Percentiles rank a stretch among this genome's conserved stretches.
These are phyloP conservation scores for Brachypalpus laphriformis DNA, from an alignment of 2,888 invertebrate species.

Conservation along the genomic window DNA sequence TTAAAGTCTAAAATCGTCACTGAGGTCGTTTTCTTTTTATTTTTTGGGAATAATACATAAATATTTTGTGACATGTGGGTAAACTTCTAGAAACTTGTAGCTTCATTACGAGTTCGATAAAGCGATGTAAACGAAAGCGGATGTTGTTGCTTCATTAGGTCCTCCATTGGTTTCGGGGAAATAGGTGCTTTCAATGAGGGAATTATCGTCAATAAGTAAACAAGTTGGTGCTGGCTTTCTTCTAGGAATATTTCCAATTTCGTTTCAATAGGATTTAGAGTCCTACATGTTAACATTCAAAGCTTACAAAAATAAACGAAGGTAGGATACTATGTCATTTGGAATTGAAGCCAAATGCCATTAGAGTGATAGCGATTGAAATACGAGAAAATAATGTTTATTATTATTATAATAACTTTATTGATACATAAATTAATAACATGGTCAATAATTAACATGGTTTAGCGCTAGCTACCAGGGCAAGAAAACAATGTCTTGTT, in stretches of 20 bases:
- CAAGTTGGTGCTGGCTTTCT: not conserved
- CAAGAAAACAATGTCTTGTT: no score
- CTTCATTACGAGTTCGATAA: not conserved
- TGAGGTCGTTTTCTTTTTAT: slow-evolving; percentile 16
- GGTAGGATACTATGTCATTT: no score
- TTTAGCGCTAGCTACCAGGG: no score
- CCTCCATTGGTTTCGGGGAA: not conserved
- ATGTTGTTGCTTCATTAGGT: not conserved
- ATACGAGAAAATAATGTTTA: no score
- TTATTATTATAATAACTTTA: no score
- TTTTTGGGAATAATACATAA: slow-evolving; percentile 35
- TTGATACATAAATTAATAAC: no score
- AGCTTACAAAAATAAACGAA: no score
- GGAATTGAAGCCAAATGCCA: no score
- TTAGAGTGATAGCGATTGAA: no score
- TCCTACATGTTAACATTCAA: no score
- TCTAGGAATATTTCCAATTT: not conserved
- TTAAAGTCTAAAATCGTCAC: slow-evolving; percentile 29
- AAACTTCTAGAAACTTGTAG: slow-evolving; percentile 40
- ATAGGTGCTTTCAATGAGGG: not conserved
- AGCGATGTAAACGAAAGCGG: not conserved
- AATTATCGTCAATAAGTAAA: not conserved
- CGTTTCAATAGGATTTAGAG: not conserved
- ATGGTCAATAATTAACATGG: no score
- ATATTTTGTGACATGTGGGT: slow-evolving; percentile 60